These are phyloP conservation scores for Heteromurus nitidus DNA, from an alignment of 2,888 invertebrate genomes.

Conservation along the genomic window DNA sequence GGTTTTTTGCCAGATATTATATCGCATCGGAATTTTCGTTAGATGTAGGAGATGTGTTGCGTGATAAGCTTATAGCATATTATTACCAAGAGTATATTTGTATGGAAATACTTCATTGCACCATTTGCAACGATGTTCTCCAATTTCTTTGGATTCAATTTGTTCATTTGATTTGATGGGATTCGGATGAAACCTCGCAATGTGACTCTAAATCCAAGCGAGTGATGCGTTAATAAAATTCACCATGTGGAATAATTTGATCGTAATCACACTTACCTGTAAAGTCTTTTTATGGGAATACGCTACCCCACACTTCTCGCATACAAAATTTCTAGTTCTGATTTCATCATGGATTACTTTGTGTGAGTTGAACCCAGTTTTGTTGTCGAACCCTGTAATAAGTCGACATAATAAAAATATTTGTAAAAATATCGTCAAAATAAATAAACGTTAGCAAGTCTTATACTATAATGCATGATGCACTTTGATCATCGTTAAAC, in stretches of 20 bases:
- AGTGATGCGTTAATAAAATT: neutral
- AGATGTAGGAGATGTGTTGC: too few species aligned
- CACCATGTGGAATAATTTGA: neutral
- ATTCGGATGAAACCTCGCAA: neutral
- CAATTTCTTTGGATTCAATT: neutral
- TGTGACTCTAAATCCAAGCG: constrained; percentile 13
- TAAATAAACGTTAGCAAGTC: too few species aligned
- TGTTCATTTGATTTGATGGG: neutral
- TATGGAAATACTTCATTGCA: constrained; percentile 25
- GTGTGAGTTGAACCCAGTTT: neutral
- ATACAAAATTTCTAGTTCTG: constrained; percentile 11
- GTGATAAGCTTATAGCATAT: too few species aligned
- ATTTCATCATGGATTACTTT: neutral
- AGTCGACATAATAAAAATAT: too few species aligned
- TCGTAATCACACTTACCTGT: constrained; percentile 22
- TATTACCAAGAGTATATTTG: constrained; percentile 29
- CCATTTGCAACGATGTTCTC: constrained; percentile 10
- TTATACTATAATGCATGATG: neutral
- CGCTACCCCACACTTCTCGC: constrained; percentile 29
- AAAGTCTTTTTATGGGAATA: constrained; percentile 24
- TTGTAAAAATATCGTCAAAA: too few species aligned
- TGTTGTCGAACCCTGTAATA: constrained; percentile 25
- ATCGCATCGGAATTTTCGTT: too few species aligned
- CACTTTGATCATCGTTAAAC: neutral
- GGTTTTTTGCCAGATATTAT: too few species aligned